Base-by-base conservation (phyloP, 2,797 vertebrate species). In the Pantherophis vulpinus region DNA sequence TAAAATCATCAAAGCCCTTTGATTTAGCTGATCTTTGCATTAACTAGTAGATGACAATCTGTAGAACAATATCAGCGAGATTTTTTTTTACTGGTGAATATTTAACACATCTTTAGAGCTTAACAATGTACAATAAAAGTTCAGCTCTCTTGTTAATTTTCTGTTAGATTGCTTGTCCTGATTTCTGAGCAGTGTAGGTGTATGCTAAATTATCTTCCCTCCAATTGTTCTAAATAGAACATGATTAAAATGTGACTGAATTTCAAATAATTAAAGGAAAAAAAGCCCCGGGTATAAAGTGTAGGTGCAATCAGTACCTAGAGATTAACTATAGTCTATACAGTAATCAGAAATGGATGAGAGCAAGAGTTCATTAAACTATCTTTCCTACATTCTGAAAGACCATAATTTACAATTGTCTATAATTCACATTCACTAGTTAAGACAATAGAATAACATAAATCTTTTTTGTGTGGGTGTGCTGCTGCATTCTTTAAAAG, bases 141-240 rank as follows among this genome's bases (percentile, higher is more conserved):
- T 87, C 0, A 83, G 9, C 54, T 89, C 4, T 87, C 0, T 59
- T 86, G 20, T 55, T n/a, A 66, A 54, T 32, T 20, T 32, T 87
- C n/a, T 70, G 56, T 63, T 55, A 86, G 87, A 58, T 91, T 59
- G 88, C 51, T 91, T 83, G 16, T 86, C 70, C 23, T 88, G n/a
- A 90, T 92, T 16, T 90, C 47, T 66, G 59, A 29, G 20, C 10
- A 56, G 55, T 29, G 25, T 66, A 93, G 29, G 37, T 86, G 54
- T 60, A 88, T 86, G 29, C 93, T 60, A 79, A 90, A 92, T 94
- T 96, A 93, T 94, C 92, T 94, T 94, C 70, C 88, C 94, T 90
- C 88, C 59, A 94, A 94, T 95, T 96, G 93, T 94, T 95, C 27
- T 95, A 94, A 96, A 94, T 92, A 95, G 95, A 95, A 91, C 32